Conservation (phyloP, 1,140 invertebrate genomes). For the Drosophila sproati region DNA sequence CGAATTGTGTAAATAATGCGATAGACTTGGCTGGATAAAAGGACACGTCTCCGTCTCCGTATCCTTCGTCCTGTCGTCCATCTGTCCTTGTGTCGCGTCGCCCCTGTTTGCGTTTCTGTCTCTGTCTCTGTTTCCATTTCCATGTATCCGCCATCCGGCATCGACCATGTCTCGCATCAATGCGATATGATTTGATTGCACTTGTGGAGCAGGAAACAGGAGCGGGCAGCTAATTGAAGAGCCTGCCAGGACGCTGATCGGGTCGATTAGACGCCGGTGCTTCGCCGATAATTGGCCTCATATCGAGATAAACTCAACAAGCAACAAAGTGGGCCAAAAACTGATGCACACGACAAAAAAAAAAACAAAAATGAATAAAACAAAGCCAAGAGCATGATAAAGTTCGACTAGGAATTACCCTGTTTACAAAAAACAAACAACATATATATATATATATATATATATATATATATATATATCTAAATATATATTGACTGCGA, state of each 20-base stretch:
- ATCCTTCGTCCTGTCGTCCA: background rate
- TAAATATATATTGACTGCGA: too few species aligned
- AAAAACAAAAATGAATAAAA: background rate
- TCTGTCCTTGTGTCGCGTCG: background rate
- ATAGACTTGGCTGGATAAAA: slow-evolving; percentile 58
- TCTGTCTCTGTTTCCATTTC: background rate
- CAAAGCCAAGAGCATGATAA: too few species aligned
- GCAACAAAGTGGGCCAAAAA: slow-evolving; percentile 25
- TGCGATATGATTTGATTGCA: slow-evolving; percentile 57
- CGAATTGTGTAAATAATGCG: slow-evolving; percentile 79
- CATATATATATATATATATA: too few species aligned
- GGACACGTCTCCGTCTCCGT: slow-evolving; percentile 14
- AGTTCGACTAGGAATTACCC: slow-evolving; percentile 1
- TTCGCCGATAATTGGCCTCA: slow-evolving; percentile 42
- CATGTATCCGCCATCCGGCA: background rate
- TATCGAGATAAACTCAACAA: slow-evolving; percentile 38
- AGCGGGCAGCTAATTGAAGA: slow-evolving; percentile 42
- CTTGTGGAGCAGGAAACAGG: slow-evolving; percentile 21
- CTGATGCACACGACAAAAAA: slow-evolving; percentile 1
- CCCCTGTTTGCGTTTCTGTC: background rate
- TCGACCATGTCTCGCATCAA: slow-evolving; percentile 38
- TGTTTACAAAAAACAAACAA: background rate
- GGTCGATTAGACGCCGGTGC: slow-evolving; percentile 48
- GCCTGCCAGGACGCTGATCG: slow-evolving; percentile 33
- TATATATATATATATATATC: too few species aligned